phyloP scores from a whole-genome alignment of 2,113 vertebrate genomes.

The Ctenomys sociabilis region DNA sequence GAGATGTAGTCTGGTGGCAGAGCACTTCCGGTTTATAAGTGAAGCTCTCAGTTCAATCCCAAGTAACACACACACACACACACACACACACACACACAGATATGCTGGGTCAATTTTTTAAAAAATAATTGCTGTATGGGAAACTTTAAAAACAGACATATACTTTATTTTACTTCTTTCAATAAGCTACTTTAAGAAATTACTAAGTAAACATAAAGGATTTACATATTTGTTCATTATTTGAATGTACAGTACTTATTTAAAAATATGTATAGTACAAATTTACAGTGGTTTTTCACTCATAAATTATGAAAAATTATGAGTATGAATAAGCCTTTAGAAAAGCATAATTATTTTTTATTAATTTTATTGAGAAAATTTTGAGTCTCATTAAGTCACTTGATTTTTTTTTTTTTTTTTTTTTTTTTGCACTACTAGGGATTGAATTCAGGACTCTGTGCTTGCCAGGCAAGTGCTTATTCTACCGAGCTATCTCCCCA shows the following conservation, averaged over 20 bases:
- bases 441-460: too few species aligned
- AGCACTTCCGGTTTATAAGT: not conserved
- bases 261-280: constrained; percentile 10
- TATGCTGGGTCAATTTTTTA: constrained; percentile 12
- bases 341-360: too few species aligned
- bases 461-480: too few species aligned
- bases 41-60: not conserved
- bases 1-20: not conserved
- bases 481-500: too few species aligned
- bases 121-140: not conserved
- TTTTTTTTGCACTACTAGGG: too few species aligned
- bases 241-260: not conserved
- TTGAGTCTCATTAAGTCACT: too few species aligned
- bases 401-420: too few species aligned
- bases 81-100: not conserved
- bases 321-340: not conserved
- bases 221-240: constrained; percentile 21
- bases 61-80: not conserved
- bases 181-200: constrained; percentile 57
- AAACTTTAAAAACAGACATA: constrained; percentile 56
- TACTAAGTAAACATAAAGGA: constrained; percentile 12
- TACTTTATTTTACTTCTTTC: constrained; percentile 38
- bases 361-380: too few species aligned
- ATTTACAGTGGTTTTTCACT: constrained; percentile 57
- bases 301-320: constrained; percentile 58